Base-by-base conservation (phyloP, 2,888 invertebrate species). In the Drosophila seclusa region DNA sequence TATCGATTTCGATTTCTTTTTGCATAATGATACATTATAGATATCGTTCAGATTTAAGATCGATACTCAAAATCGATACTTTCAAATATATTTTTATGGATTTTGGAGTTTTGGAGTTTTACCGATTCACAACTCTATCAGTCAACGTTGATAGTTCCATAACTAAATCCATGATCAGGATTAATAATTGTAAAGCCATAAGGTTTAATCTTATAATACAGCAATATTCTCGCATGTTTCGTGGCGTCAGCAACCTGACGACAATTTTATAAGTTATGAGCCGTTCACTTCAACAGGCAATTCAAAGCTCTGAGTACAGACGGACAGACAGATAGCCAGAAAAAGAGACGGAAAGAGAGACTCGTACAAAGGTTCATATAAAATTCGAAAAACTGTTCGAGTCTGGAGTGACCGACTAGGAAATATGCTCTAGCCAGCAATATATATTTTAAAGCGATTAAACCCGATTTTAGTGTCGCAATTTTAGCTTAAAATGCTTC, bases 181-280 rank as follows among this genome's bases (percentile, higher is more conserved):
- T 50, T 29, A 27, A 27, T 50, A n/a, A 18, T 10, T 49, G 29
- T 29, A 29, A 29, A 1, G 1, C 2, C 27, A 10, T 21, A 16
- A 13, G 48, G 16, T 4, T 48, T 48, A 40, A 55, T 65, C 45
- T 45, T 11, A 34, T 11, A 42, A 21, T 32, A 60, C 48, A 60
- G 27, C 45, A 50, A 50, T n/a, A 29, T 29, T 11, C n/a, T n/a
- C 64, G 75, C 66, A 66, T 36, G 40, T 63, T 60, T 65, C 29
- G 71, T 65, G 82, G 82, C 85, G 71, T 85, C 82, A 63, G 57
- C 80, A 76, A 68, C 65, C 55, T 85, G 81, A 76, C 83, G 86
- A 80, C 86, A 86, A 76, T 76, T 68, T 80, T 83, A 62, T 72
- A 68, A 75, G 61, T 79, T 76, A 79, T 76, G 76, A 78, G 68